Base-by-base conservation (phyloP, 2,888 invertebrate species). In the Periphyllus acericola region DNA sequence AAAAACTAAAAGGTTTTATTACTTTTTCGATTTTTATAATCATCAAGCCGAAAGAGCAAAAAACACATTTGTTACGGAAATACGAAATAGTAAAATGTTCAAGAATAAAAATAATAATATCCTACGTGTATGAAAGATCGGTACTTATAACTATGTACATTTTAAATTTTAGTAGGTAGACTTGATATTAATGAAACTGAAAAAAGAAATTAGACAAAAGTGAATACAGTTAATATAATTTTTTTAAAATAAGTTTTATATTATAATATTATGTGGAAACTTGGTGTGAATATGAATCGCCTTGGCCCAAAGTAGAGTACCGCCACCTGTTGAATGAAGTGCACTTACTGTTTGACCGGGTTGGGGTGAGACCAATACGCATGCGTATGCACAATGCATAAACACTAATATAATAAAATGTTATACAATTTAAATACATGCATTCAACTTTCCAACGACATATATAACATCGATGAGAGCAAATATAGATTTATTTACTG, bases 251-350 rank as follows among this genome's bases (percentile, higher is more conserved):
- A 66, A 76, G 75, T 84, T 76, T 40, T 32, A 17, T 40, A 68
- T 66, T 40, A 46, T 55, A 46, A 74, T 29, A 72, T 72, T 72
- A 29, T 3, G 19, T 32, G n/a, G 34, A 78, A 85, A 85, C 68
- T 85, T 34, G 52, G 84, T 19, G 76, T 52, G 46, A 55, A 72
- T 66, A 87, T 87, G 81, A 46, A 87, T 78, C 87, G 74, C 87
- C 86, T 86, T 86, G 78, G 71, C 79, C 85, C 87, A 78, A 84
- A 76, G n/a, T 78, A 32, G 36, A 87, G 87, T 87, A 81, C 87
- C 87, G 87, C 87, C 87, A 87, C 87, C 87, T 87, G 78, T 79
- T 86, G 72, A 71, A 79, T 79, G 55, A 79, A 74, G 80, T 86
- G 74, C 80, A 87, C 87, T 87, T 87, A 87, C 87, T 80, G 81